Evolutionary conservation across 2,888 invertebrate species (phyloP).

Genomic region (Callosobruchus maculatus): DNA sequence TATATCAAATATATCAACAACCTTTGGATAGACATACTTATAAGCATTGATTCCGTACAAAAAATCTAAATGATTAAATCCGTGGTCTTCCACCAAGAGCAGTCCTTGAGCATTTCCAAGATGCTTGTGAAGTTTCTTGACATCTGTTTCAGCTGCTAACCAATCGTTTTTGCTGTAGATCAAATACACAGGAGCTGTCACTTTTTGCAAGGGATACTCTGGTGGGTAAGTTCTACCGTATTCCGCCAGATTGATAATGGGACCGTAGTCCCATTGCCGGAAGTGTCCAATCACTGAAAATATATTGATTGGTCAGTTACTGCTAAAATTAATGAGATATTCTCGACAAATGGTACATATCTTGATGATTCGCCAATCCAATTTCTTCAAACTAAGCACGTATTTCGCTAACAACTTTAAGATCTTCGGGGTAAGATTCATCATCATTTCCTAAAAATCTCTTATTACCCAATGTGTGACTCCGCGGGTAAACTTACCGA

Average conservation of each 20-base stretch:
- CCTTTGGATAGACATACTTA: constrained; percentile 34
- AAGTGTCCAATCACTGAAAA: constrained; percentile 15
- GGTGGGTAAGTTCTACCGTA: constrained; percentile 46
- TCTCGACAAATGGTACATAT: no score
- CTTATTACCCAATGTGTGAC: no score
- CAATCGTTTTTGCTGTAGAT: constrained; percentile 52
- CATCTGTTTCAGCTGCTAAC: constrained; percentile 44
- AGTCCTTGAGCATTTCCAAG: constrained; percentile 31
- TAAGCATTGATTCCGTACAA: constrained; percentile 37
- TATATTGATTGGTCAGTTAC: no score
- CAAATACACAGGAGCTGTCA: constrained; percentile 48
- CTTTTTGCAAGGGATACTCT: constrained; percentile 43
- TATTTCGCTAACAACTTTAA: no score
- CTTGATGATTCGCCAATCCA: no score
- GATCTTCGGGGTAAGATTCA: no score
- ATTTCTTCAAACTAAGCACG: no score
- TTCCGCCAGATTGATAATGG: constrained; percentile 23
- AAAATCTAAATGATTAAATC: constrained; percentile 43
- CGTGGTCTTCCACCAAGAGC: constrained; percentile 32
- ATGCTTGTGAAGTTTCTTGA: constrained; percentile 36
- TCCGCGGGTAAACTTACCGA: no score
- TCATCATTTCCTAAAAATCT: no score
- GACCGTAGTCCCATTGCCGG: constrained; percentile 57
- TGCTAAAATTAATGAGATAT: no score
- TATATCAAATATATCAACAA: constrained; percentile 28